phyloP scores from a whole-genome alignment of 2,888 invertebrate species.

The Harmothoe impar region DNA sequence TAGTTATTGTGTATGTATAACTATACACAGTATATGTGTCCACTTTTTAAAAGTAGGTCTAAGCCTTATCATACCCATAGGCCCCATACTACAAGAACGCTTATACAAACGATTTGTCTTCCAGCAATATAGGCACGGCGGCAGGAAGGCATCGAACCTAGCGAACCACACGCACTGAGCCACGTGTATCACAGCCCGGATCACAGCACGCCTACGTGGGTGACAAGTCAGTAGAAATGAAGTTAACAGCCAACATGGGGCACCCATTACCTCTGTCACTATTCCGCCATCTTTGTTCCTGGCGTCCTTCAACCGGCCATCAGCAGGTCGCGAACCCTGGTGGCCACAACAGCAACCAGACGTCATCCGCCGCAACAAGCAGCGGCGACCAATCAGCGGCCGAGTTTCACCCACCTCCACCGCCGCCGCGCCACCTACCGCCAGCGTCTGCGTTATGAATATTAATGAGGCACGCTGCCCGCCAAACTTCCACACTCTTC shows the following conservation, averaged over 20 bases:
- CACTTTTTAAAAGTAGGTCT: no score
- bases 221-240: neutral
- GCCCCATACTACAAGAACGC: no score
- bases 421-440: neutral
- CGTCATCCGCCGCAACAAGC: neutral
- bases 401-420: neutral
- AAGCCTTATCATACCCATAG: no score
- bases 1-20: no score
- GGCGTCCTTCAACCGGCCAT: neutral
- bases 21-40: no score
- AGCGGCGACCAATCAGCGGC: neutral
- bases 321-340: neutral
- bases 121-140: no score
- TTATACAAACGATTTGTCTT: no score
- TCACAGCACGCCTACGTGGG: no score
- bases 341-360: neutral
- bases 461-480: neutral
- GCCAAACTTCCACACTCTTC: neutral
- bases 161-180: no score
- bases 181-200: no score
- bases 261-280: neutral
- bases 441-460: slow-evolving; percentile 7
- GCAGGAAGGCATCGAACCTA: no score
- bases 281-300: neutral
- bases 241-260: neutral